Percentiles rank a stretch among this genome's conserved stretches.
Conservation (phyloP, 1,140 invertebrate species). For the Sitophilus oryzae region DNA sequence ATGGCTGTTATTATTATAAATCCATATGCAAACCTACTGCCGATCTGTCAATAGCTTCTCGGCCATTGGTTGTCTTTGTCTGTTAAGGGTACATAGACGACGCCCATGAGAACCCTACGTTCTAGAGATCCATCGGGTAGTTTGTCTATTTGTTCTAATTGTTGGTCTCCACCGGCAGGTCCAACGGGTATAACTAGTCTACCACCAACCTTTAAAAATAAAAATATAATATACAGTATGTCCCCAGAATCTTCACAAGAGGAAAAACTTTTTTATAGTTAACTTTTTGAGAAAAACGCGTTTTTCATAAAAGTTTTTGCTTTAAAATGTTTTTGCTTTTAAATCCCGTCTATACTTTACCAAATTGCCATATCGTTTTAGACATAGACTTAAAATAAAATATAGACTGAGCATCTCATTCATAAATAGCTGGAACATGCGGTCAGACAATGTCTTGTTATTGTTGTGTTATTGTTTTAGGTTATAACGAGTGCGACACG, state of each 20-base stretch:
- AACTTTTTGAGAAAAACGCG: not conserved
- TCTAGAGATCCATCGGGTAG: conserved; percentile 68
- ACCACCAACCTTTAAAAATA: conserved; percentile 60
- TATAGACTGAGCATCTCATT: too few species aligned
- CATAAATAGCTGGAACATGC: too few species aligned
- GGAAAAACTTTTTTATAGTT: not conserved
- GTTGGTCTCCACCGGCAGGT: conserved; percentile 71
- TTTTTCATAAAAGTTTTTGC: too few species aligned
- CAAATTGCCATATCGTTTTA: too few species aligned
- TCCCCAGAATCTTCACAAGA: not conserved
- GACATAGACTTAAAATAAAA: too few species aligned
- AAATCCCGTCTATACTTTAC: too few species aligned
- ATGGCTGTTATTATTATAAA: not conserved
- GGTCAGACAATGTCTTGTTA: too few species aligned
- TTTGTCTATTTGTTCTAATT: conserved; percentile 86
- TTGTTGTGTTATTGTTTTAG: too few species aligned
- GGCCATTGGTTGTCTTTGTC: conserved; percentile 68
- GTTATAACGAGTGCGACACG: too few species aligned
- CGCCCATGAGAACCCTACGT: conserved; percentile 84
- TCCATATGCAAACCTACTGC: not conserved
- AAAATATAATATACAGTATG: not conserved
- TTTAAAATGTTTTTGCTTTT: too few species aligned
- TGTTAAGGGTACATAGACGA: conserved; percentile 95
- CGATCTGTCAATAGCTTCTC: conserved; percentile 28
- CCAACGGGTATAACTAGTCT: conserved; percentile 90